Base-by-base conservation (phyloP, 2,113 vertebrate genomes). In the Lophura nycthemera region DNA sequence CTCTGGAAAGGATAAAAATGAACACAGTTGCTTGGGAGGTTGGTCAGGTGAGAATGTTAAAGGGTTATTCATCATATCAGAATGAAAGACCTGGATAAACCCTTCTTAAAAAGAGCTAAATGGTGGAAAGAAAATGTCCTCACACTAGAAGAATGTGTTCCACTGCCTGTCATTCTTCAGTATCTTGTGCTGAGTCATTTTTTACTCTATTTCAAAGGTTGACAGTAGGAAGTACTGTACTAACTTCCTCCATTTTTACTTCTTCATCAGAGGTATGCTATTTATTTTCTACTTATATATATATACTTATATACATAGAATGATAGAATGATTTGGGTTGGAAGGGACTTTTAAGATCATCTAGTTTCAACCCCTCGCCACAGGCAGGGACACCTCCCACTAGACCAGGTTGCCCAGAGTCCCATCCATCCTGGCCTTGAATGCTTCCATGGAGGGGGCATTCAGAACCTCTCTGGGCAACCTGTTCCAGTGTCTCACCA, bases 31-130 rank as follows among this genome's bases (percentile, higher is more conserved):
- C 12, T 19, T 34, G 9, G 11, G 36, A 77, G 22, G 17, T 74
- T 50, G 65, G 11, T 47, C 21, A n/a, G n/a, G 18, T 32, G 32
- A 48, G 21, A 52, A 0, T 7, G 10, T n/a, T 43, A 83, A 60
- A 8, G 6, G 3, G 3, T 0, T 72, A 19, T 29, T 70, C 2
- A 1, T n/a, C 36, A 63, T 40, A 18, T 32, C 24, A 78, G 11
- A 8, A 43, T 45, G 19, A 67, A 86, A 88, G 45, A 38, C 0
- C 3, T 64, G 12, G 16, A 70, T n/a, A 83, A 81, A 70, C 2
- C 4, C 5, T 70, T 43, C 9, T 9, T 13, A 81, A 43, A 63
- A 65, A 34, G 27, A 29, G 3, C 2, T 47, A 25, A 4, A 19
- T 83, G 85, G 2, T 18, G 3, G 3, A 22, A 7, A 85, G 56